A percentile compares a stretch with the other conserved stretches of the same genome.
These are phyloP conservation scores for Callospermophilus lateralis DNA, from an alignment of 2,113 vertebrate species.

Conservation along the genomic window DNA sequence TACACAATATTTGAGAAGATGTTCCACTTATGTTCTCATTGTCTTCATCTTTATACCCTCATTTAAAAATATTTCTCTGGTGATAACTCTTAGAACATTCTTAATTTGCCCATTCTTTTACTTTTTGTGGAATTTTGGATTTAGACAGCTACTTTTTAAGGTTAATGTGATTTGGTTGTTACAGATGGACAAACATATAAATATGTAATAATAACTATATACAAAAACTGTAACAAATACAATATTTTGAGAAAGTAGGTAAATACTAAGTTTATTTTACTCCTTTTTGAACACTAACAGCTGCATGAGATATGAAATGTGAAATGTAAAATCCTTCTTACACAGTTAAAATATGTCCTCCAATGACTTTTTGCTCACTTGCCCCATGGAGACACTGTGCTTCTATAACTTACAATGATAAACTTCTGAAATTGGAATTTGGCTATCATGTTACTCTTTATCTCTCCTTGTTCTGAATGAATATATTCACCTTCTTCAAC, in stretches of 20 bases:
- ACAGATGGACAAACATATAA: not conserved
- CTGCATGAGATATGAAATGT: not conserved
- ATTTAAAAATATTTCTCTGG: not conserved
- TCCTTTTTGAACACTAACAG: not conserved
- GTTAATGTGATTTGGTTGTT: not conserved
- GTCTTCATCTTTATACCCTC: not conserved
- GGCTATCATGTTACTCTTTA: not conserved
- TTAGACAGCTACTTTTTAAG: not conserved
- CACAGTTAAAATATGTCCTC: not conserved
- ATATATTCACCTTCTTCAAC: not conserved
- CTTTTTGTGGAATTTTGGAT: not conserved
- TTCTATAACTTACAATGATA: not conserved
- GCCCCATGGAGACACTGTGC: not conserved
- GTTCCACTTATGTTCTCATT: not conserved
- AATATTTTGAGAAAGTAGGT: not conserved
- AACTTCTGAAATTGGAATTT: not conserved
- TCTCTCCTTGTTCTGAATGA: not conserved
- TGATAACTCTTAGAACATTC: not conserved
- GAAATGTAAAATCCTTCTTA: not conserved
- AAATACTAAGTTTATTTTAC: not conserved
- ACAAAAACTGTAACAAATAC: not conserved
- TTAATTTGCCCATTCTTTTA: not conserved
- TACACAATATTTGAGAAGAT: not conserved
- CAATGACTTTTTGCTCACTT: not conserved
- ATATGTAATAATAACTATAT: not conserved